These are phyloP conservation scores for Oligia latruncula DNA, from an alignment of 2,888 invertebrate genomes.

Conservation along the genomic window DNA sequence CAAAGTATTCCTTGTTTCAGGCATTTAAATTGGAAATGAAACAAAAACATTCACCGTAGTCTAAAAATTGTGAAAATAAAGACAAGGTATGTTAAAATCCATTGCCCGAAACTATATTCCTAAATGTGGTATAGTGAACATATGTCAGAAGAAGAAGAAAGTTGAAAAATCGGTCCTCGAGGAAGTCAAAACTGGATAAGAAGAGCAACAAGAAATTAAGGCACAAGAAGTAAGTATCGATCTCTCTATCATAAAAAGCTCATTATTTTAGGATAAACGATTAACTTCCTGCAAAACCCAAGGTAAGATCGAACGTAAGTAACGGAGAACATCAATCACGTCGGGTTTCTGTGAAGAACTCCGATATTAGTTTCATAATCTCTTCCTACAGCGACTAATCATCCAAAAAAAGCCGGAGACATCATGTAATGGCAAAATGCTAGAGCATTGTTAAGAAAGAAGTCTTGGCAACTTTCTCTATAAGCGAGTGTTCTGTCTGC, in stretches of 20 bases:
- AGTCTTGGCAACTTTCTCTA: conserved; percentile 73
- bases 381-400: conserved; percentile 64
- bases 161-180: not conserved
- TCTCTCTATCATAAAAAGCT: conserved; percentile 9
- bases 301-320: conserved; percentile 29
- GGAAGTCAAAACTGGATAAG: not conserved
- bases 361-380: conserved; percentile 61
- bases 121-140: not conserved
- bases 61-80: not conserved
- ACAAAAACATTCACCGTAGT: not conserved
- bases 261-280: conserved; percentile 49
- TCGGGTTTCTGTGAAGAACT: conserved; percentile 40
- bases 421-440: conserved; percentile 66
- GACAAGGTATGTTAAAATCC: not conserved
- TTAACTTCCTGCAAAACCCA: conserved; percentile 45
- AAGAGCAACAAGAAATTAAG: not conserved
- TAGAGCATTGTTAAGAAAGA: conserved; percentile 69
- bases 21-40: not conserved
- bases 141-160: not conserved
- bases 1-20: not conserved
- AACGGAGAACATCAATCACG: conserved; percentile 51
- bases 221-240: not conserved
- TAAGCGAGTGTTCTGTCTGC: conserved; percentile 56
- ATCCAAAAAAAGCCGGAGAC: conserved; percentile 63
- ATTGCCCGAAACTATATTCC: not conserved